phyloP scores from a whole-genome alignment of 2,113 vertebrate genomes.

The Lynx canadensis region DNA sequence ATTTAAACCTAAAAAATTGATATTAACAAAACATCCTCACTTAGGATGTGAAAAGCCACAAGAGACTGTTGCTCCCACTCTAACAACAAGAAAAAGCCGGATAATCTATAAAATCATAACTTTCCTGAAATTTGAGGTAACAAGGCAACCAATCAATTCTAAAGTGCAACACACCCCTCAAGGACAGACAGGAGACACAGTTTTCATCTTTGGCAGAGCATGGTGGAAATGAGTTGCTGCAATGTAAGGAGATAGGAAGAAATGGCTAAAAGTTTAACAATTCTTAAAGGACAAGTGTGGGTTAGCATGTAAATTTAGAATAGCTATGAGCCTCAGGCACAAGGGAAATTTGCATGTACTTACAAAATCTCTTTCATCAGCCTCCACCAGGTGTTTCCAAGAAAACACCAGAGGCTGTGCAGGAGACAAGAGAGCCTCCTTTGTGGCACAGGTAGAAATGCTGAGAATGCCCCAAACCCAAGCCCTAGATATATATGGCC shows the following conservation, averaged over 20 bases:
- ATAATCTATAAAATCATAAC: not conserved
- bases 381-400: not conserved
- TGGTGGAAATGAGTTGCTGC: not conserved
- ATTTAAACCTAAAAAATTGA: conserved; percentile 25
- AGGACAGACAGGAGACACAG: not conserved
- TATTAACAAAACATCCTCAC: not conserved
- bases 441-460: not conserved
- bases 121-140: not conserved
- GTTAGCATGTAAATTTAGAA: not conserved
- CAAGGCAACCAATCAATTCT: not conserved
- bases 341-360: not conserved
- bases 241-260: not conserved
- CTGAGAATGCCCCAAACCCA: not conserved
- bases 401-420: not conserved
- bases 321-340: not conserved
- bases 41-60: not conserved
- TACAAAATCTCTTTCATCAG: not conserved
- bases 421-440: not conserved
- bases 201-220: not conserved
- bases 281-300: not conserved
- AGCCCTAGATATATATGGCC: not conserved
- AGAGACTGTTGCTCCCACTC: not conserved
- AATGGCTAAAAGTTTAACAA: not conserved
- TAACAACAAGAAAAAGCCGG: not conserved
- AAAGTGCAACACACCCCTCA: not conserved